These are phyloP conservation scores for Balaeniceps rex DNA, from an alignment of 2,113 vertebrate species.

Conservation along the genomic window DNA sequence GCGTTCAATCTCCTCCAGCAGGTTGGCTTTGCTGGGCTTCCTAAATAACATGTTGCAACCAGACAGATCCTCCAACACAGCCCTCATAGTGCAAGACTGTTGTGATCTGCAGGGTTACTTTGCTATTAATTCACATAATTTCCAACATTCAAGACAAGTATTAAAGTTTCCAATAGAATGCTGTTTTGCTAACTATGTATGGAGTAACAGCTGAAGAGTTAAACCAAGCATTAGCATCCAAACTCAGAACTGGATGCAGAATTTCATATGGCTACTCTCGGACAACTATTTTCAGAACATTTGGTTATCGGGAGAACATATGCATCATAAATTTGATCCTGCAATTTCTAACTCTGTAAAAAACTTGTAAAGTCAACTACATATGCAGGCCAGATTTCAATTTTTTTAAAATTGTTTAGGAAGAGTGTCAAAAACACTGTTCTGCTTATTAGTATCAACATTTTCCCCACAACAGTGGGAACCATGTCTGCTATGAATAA, in stretches of 20 bases:
- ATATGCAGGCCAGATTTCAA: neutral
- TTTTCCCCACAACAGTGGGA: neutral
- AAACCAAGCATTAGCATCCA: neutral
- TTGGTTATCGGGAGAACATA: neutral
- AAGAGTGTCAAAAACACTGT: neutral
- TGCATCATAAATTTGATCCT: neutral
- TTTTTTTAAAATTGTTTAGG: neutral
- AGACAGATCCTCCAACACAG: neutral
- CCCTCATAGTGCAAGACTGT: neutral
- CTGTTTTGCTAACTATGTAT: neutral
- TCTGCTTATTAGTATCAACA: neutral
- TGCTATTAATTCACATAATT: neutral
- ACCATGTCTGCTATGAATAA: neutral
- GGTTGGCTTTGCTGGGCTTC: neutral
- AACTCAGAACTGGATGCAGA: neutral
- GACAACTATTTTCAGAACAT: neutral
- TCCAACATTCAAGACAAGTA: neutral
- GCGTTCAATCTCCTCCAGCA: neutral
- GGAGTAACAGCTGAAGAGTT: neutral
- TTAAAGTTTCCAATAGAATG: neutral
- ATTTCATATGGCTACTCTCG: neutral
- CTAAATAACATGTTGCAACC: accelerated
- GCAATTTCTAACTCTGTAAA: neutral
- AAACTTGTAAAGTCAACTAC: neutral
- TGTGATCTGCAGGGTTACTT: neutral